Percentiles rank a stretch among this genome's conserved stretches.
Conservation (phyloP, 2,888 invertebrate species). For the Leptinotarsa juncta region DNA sequence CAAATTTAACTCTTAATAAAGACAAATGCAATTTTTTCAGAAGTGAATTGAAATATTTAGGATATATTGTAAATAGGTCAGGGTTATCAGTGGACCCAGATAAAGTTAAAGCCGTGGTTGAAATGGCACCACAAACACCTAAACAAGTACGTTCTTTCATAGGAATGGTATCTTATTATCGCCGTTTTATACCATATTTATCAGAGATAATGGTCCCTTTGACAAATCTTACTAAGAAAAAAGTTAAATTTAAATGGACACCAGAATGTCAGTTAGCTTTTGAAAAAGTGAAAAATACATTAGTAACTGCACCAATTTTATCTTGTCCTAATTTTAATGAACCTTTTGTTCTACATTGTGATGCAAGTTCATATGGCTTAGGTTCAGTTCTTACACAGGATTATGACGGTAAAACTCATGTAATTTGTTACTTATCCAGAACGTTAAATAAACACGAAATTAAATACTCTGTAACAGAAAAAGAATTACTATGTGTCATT, state of each 20-base stretch:
- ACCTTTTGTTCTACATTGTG: constrained; percentile 32
- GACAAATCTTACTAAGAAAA: constrained; percentile 18
- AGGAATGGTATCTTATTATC: constrained; percentile 16
- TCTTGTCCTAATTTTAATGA: constrained; percentile 28
- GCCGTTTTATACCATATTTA: constrained; percentile 15
- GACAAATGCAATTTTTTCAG: too few relatives aligned
- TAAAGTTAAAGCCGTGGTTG: constrained; percentile 15
- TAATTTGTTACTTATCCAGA: constrained; percentile 27
- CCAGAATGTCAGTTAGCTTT: constrained; percentile 11
- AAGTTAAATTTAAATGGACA: constrained; percentile 23
- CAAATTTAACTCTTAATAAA: too few relatives aligned
- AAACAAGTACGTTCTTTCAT: constrained; percentile 17
- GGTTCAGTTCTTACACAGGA: constrained; percentile 33
- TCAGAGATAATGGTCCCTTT: constrained; percentile 17
- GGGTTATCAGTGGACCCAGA: constrained; percentile 15
- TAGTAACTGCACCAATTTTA: constrained; percentile 23
- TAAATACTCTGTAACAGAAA: constrained; percentile 33
- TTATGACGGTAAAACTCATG: constrained; percentile 26
- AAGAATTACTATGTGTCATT: constrained; percentile 33
- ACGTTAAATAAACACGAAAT: constrained; percentile 22
- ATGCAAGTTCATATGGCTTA: constrained; percentile 32
- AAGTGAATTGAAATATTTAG: too few relatives aligned
- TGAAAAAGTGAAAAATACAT: constrained; percentile 11
- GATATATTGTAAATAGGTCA: constrained; percentile 20
- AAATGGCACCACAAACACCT: constrained; percentile 12